Conservation (phyloP, 2,888 invertebrate genomes). For the Tetragnatha montana region DNA sequence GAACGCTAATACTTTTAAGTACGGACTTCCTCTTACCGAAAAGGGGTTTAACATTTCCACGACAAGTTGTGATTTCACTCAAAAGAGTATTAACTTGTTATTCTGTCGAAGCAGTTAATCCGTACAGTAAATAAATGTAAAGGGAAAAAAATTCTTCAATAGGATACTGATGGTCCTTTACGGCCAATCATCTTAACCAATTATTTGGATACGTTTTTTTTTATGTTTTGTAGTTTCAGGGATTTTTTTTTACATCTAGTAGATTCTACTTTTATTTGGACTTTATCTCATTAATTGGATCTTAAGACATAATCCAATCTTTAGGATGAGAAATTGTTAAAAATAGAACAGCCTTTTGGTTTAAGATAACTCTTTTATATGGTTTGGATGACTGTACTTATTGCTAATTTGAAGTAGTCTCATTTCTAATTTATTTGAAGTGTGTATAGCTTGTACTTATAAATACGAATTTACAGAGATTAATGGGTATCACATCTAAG, state of each 20-base stretch:
- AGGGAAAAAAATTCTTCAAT: not conserved
- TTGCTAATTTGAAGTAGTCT: conserved; percentile 6
- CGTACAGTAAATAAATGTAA: not conserved
- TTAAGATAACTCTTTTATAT: not conserved
- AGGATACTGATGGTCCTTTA: not conserved
- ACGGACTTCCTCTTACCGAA: not conserved
- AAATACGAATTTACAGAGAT: too few species aligned
- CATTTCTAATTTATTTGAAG: too few species aligned
- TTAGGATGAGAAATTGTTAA: not conserved
- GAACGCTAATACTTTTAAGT: not conserved
- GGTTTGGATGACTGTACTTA: conserved; percentile 2
- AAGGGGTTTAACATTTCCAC: not conserved
- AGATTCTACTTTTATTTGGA: not conserved
- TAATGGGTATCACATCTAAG: too few species aligned
- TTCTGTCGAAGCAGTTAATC: not conserved
- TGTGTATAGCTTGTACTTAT: too few species aligned
- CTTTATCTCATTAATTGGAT: conserved; percentile 38
- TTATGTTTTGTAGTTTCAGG: not conserved
- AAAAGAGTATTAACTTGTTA: not conserved
- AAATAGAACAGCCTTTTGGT: not conserved
- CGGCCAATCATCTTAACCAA: conserved; percentile 25
- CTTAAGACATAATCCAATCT: conserved; percentile 27
- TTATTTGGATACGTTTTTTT: not conserved
- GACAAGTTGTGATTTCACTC: not conserved
- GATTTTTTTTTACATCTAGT: not conserved